A percentile compares a stretch with the other conserved stretches of the same genome.
phyloP scores from a whole-genome alignment of 2,113 vertebrate genomes.

The Urocolius indicus region DNA sequence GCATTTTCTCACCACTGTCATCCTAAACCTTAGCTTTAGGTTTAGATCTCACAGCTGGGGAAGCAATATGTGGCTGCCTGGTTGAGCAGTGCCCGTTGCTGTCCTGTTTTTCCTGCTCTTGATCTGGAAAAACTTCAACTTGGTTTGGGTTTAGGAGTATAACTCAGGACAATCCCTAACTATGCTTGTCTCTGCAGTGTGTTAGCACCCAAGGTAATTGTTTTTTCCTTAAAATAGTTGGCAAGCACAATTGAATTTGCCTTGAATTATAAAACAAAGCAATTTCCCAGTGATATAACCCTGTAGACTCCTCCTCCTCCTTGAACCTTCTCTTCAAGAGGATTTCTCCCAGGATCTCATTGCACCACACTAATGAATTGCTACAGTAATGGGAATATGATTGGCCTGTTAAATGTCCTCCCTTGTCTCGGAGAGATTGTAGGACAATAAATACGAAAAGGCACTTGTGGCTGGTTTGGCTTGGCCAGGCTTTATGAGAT shows the following conservation, averaged over 20 bases:
- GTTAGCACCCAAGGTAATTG: background rate
- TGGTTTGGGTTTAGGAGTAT: background rate
- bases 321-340: background rate
- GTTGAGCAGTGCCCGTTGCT: background rate
- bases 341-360: slow-evolving; percentile 3
- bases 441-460: background rate
- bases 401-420: background rate
- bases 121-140: background rate
- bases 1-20: accelerated
- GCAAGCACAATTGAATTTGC: background rate
- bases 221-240: background rate
- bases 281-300: background rate
- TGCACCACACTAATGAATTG: background rate
- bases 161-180: background rate
- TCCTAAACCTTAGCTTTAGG: background rate
- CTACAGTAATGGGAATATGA: slow-evolving; percentile 8
- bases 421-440: background rate
- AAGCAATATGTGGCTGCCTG: accelerated
- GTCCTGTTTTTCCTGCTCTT: background rate
- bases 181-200: background rate
- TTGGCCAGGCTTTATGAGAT: background rate
- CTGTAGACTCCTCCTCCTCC: background rate
- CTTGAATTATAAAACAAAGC: background rate
- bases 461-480: background rate
- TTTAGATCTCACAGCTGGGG: accelerated